phyloP scores from a whole-genome alignment of 2,888 invertebrate species.

The Limnephilus auricula region DNA sequence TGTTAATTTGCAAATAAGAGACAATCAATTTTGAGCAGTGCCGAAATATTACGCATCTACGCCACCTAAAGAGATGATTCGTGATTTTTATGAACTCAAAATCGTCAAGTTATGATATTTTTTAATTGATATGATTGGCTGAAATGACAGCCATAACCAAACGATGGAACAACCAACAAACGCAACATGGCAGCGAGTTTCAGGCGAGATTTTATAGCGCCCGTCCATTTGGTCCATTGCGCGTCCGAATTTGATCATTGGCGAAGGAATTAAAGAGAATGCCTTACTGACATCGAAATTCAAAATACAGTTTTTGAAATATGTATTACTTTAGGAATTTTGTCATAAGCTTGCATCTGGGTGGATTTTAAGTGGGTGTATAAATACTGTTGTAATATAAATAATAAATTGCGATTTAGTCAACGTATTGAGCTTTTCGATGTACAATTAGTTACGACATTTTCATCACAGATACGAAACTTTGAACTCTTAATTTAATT shows the following conservation, averaged over 20 bases:
- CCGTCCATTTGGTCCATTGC: not conserved
- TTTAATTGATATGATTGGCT: constrained; percentile 5
- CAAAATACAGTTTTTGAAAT: not conserved
- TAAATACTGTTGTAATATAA: too few species aligned
- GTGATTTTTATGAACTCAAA: not conserved
- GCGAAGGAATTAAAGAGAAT: not conserved
- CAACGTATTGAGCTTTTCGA: too few species aligned
- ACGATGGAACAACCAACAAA: constrained; percentile 7
- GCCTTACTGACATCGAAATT: not conserved
- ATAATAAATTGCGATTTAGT: too few species aligned
- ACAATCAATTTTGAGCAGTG: not conserved
- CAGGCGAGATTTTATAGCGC: constrained; percentile 17
- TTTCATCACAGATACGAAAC: too few species aligned
- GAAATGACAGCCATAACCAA: not conserved
- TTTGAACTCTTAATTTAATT: too few species aligned
- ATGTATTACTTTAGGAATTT: too few species aligned
- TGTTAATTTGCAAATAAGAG: too few species aligned
- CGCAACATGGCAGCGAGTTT: constrained; percentile 17
- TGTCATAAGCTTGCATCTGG: too few species aligned
- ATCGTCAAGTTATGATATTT: not conserved
- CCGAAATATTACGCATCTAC: not conserved
- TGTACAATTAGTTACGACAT: too few species aligned
- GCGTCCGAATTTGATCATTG: not conserved
- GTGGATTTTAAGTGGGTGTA: too few species aligned
- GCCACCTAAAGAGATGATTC: not conserved